A percentile compares a stretch with the other conserved stretches of the same genome.
These are phyloP conservation scores for Drosophila burlai DNA, from an alignment of 1,140 invertebrate species.

Conservation along the genomic window DNA sequence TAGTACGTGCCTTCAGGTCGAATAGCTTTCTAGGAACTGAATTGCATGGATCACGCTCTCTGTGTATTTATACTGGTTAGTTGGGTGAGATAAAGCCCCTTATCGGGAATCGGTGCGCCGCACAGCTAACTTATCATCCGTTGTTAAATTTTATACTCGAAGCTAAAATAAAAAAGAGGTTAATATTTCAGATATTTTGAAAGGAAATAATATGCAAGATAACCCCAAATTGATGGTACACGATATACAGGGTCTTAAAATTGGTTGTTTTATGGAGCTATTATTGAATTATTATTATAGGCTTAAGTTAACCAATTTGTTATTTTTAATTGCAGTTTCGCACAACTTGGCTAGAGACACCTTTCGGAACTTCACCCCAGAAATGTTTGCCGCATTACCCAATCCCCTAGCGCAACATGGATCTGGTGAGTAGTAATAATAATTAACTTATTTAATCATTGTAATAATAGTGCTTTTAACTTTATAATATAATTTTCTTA, in stretches of 20 bases:
- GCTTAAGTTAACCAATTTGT: background rate
- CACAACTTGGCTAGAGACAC: conserved; percentile 56
- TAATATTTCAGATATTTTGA: background rate
- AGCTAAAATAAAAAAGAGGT: background rate
- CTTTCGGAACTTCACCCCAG: conserved; percentile 55
- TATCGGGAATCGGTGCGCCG: conserved; percentile 14
- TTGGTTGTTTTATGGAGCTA: too few species aligned
- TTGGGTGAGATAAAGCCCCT: conserved; percentile 18
- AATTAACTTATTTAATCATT: too few species aligned
- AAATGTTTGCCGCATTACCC: conserved; percentile 46
- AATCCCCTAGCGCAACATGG: conserved; percentile 43
- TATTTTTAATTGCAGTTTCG: conserved; percentile 49
- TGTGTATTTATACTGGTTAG: background rate
- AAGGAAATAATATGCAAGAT: background rate
- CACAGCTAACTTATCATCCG: background rate
- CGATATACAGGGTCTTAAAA: too few species aligned
- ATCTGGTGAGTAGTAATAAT: conserved; percentile 38
- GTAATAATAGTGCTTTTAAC: too few species aligned
- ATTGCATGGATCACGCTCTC: background rate
- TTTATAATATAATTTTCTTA: too few species aligned
- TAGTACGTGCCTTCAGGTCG: background rate
- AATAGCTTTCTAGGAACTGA: conserved; percentile 5
- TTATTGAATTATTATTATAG: background rate
- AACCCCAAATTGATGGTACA: background rate
- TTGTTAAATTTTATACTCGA: background rate